A percentile compares a stretch with the other conserved stretches of the same genome.
Evolutionary conservation across 1,140 invertebrate species (phyloP).

Genomic region (Reticulitermes speratus): DNA sequence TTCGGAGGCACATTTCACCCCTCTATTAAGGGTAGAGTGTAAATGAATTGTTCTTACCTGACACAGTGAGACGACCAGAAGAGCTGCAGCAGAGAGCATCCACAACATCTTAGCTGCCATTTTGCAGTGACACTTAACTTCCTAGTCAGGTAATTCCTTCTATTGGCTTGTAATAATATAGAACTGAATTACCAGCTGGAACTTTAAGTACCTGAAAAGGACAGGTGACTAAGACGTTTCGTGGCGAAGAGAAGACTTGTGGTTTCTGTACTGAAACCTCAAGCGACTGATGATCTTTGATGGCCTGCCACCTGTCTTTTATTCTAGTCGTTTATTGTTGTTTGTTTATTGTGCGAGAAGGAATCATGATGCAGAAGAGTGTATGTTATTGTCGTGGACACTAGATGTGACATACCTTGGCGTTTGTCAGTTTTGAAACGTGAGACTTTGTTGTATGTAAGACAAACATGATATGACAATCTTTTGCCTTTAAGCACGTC

Average conservation of each 20-base stretch:
- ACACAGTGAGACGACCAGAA: neutral
- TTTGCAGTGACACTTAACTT: neutral
- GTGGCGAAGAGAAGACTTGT: neutral
- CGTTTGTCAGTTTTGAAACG: neutral
- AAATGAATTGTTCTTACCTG: neutral
- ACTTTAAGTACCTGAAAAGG: neutral
- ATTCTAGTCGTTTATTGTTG: neutral
- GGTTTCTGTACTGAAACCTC: neutral
- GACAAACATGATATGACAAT: neutral
- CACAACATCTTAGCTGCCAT: neutral
- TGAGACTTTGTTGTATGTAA: neutral
- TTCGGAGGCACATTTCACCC: no score
- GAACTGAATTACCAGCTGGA: conserved; percentile 7
- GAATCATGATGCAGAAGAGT: neutral
- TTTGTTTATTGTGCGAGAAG: neutral
- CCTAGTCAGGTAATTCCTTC: neutral
- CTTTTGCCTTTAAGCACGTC: neutral
- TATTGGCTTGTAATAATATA: neutral
- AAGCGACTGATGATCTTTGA: neutral
- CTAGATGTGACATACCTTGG: neutral
- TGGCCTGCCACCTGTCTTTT: neutral
- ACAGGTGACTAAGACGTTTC: neutral
- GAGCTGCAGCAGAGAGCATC: neutral
- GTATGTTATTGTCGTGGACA: neutral
- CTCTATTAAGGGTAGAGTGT: no score